Evolutionary conservation across 1,140 invertebrate genomes (phyloP).

Genomic region (Diprion similis): DNA sequence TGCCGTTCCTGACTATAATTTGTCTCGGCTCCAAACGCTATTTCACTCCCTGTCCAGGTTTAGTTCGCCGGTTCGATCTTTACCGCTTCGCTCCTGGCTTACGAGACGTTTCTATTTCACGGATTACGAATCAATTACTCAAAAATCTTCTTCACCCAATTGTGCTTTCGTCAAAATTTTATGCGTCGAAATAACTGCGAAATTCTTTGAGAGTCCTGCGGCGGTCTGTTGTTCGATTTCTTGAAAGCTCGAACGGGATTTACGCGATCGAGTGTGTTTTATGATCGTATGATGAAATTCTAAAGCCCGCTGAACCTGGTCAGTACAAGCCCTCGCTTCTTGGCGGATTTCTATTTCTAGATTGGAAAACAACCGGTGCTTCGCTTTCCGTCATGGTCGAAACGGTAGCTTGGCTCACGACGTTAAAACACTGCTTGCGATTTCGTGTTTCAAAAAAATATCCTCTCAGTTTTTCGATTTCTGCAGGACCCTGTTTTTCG

Average conservation of each 20-base stretch:
- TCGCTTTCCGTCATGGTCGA: background rate
- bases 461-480: too few relatives aligned
- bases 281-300: background rate
- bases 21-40: background rate
- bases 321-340: background rate
- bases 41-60: background rate
- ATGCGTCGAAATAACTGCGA: too few relatives aligned
- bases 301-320: background rate
- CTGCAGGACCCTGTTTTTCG: too few relatives aligned
- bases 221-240: too few relatives aligned
- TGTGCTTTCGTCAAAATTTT: too few relatives aligned
- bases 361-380: conserved; percentile 47
- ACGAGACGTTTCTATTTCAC: background rate
- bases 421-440: too few relatives aligned
- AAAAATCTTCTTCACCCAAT: too few relatives aligned
- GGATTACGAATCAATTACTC: too few relatives aligned
- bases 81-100: background rate
- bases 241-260: too few relatives aligned
- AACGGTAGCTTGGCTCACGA: background rate
- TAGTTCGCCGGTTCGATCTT: background rate
- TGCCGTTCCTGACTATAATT: background rate
- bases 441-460: too few relatives aligned
- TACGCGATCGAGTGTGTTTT: too few relatives aligned
- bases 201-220: too few relatives aligned
- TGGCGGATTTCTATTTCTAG: conserved; percentile 46